Base-by-base conservation (phyloP, 2,113 vertebrate species). In the Odocoileus hemionus region DNA sequence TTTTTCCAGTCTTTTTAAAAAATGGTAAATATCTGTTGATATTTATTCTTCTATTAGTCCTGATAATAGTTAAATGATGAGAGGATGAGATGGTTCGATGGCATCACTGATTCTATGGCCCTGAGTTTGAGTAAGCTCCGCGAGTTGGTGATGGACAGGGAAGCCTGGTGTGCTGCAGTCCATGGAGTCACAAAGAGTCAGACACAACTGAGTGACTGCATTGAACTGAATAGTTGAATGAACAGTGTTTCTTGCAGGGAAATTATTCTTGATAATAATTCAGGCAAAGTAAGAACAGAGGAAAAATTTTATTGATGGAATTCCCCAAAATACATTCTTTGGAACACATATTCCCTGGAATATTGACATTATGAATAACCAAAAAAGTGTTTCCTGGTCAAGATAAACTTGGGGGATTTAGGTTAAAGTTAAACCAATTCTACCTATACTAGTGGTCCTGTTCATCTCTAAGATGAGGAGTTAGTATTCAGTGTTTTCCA, bases 361-460 rank as follows among this genome's bases (percentile, higher is more conserved):
- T 90, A 87, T 84, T 90, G 89, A 36, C 7, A 25, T 54, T 84
- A 52, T 84, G 16, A 95, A 30, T 91, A 86, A 67, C 14, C 4
- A 43, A 61, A 64, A 45, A 91, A 47, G 43, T 89, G 8, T 92
- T 90, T 43, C 16, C 25, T 67, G 50, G 9, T 97, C 26, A 91
- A 92, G 25, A 43, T 92, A 95, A 97, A 96, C 8, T 94, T 84
- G 57, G 17, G 19, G 82, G 92, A 30, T 94, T 52, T 15, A 28
- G 33, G 2, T 94, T 97, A 86, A 91, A 61, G 16, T 97, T 97
- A 95, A 90, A 64, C 5, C 54, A 36, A 12, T 54, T 97, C 45
- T 88, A 21, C 70, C 36, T 85, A 19, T 91, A 52, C 17, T 36
- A 55, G 50, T 54, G 28, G 25, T 39, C 39, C 47, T 87, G 17